phyloP scores from a whole-genome alignment of 1,140 invertebrate genomes.

The Dendrolimus punctatus region DNA sequence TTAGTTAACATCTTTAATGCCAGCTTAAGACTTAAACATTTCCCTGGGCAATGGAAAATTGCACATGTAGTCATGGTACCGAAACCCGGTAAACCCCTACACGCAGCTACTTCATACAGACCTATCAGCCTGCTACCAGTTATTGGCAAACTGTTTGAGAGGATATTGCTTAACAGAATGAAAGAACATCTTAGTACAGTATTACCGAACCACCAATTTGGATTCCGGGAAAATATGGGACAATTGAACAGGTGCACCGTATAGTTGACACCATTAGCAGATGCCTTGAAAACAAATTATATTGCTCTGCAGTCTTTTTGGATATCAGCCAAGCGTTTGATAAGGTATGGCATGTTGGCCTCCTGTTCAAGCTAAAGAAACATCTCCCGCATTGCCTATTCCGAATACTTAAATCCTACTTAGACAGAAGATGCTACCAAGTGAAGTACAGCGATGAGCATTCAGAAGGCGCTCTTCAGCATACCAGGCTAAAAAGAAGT shows the following conservation, averaged over 20 bases:
- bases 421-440: slow-evolving; percentile 12
- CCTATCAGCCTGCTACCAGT: slow-evolving; percentile 38
- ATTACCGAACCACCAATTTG: slow-evolving; percentile 41
- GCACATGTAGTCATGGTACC: slow-evolving; percentile 37
- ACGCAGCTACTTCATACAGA: slow-evolving; percentile 30
- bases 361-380: slow-evolving; percentile 27
- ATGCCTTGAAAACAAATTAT: slow-evolving; percentile 27
- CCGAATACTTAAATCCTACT: slow-evolving; percentile 6
- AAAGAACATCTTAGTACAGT: slow-evolving; percentile 15
- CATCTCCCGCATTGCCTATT: slow-evolving; percentile 7
- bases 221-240: slow-evolving; percentile 33
- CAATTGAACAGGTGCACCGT: slow-evolving; percentile 27
- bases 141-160: slow-evolving; percentile 38
- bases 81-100: slow-evolving; percentile 33
- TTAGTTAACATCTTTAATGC: slow-evolving; percentile 8
- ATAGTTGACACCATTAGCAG: slow-evolving; percentile 18
- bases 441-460: slow-evolving; percentile 5
- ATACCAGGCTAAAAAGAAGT: too few relatives aligned
- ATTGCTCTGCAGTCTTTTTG: slow-evolving; percentile 30
- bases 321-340: slow-evolving; percentile 40
- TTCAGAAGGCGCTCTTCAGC: background rate
- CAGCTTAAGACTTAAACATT: slow-evolving; percentile 12
- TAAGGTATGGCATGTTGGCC: slow-evolving; percentile 30
- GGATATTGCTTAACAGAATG: slow-evolving; percentile 28
- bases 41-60: slow-evolving; percentile 37